These are phyloP conservation scores for Drosophila infuscata DNA, from an alignment of 2,888 invertebrate species.

Conservation along the genomic window DNA sequence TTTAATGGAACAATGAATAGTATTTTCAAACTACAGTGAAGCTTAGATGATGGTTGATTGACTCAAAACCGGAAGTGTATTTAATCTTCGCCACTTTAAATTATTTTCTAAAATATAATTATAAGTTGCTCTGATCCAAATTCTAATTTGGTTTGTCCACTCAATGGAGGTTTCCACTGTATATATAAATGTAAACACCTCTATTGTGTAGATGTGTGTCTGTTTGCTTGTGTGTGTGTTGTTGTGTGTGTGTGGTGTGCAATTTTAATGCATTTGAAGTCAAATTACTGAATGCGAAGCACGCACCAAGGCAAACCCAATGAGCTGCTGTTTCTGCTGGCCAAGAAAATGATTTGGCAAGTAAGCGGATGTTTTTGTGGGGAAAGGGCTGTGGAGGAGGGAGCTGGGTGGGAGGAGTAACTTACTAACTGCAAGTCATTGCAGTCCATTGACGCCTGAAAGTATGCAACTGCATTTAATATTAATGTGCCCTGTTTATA, in stretches of 20 bases:
- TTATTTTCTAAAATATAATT: background rate
- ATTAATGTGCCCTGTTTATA: slow-evolving; percentile 81
- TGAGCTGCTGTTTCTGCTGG: slow-evolving; percentile 48
- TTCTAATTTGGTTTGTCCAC: background rate
- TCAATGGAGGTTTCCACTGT: background rate
- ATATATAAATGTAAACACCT: slow-evolving; percentile 2
- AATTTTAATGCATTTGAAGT: slow-evolving; percentile 80
- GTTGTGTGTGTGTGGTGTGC: slow-evolving; percentile 42
- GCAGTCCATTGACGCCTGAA: slow-evolving; percentile 79
- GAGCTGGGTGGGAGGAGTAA: background rate
- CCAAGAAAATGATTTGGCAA: slow-evolving; percentile 63
- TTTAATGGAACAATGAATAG: background rate
- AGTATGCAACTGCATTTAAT: slow-evolving; percentile 81
- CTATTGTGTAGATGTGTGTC: background rate
- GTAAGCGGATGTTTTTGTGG: slow-evolving; percentile 26
- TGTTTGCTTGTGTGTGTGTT: background rate
- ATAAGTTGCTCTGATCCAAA: background rate
- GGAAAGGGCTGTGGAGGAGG: background rate
- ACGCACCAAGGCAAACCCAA: slow-evolving; percentile 65
- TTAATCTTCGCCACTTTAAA: background rate
- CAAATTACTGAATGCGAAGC: slow-evolving; percentile 77
- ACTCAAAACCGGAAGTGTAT: rapidly evolving
- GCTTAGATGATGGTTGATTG: background rate
- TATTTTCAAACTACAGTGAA: background rate
- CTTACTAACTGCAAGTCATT: slow-evolving; percentile 65